These are phyloP conservation scores for Tenthredo amoena DNA, from an alignment of 2,888 invertebrate species.

Conservation along the genomic window DNA sequence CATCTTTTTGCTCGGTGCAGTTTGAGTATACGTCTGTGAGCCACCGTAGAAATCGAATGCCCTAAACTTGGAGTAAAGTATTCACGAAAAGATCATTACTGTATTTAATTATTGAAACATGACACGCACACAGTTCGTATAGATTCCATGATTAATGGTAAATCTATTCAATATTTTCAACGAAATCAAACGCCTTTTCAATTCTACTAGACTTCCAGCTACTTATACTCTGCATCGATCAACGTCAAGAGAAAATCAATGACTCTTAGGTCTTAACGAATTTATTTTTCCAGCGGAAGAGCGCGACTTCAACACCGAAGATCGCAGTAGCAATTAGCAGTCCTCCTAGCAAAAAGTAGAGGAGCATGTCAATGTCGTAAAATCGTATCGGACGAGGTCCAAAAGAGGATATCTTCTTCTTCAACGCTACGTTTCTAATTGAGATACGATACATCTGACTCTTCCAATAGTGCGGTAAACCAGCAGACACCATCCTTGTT, in stretches of 20 bases:
- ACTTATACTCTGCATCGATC: background rate
- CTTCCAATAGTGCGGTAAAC: background rate
- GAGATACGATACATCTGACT: background rate
- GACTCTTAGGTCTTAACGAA: too few relatives aligned
- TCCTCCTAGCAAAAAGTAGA: background rate
- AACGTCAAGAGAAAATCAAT: background rate
- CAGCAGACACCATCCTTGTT: background rate
- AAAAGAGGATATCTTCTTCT: background rate
- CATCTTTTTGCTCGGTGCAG: background rate
- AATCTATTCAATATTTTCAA: constrained; percentile 11
- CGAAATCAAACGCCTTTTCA: background rate
- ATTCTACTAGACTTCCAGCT: background rate
- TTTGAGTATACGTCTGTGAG: background rate
- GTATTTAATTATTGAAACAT: constrained; percentile 4
- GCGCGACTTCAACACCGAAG: background rate
- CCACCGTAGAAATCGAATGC: background rate
- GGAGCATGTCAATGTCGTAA: background rate
- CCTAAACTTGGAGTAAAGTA: background rate
- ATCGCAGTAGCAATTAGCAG: background rate
- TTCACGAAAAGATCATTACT: background rate
- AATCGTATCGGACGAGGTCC: background rate
- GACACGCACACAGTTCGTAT: background rate
- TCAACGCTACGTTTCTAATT: background rate
- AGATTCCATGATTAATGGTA: background rate
- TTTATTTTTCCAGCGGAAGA: background rate